Evolutionary conservation across 2,888 invertebrate species (phyloP), one percentile per base, ranked within the genome.

Genomic region (Camponotus fellah): DNA sequence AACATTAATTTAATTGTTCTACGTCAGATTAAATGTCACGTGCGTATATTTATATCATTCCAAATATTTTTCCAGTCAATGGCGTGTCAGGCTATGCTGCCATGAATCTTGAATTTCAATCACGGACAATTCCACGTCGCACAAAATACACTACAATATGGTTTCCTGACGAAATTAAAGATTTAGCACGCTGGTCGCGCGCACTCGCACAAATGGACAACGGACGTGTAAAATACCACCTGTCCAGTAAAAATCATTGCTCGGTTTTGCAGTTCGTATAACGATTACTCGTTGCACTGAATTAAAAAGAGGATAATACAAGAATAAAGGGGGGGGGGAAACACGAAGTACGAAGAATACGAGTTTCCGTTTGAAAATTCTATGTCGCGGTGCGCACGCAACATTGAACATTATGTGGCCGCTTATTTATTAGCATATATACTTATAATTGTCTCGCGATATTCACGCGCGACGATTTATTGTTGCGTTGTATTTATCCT

Each of bases 221-320:
- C 43, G 79, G 66, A 37, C 69, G 72, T 84, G 86, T 89, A 90
- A 90, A 92, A 90, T 91, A 88, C 87, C 64, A 84, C 82, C 80
- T 86, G 89, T 88, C 89, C 86, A 69, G 85, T 90, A 88, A 91
- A 92, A 92, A 89, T 92, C 83, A 91, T 90, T 91, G 89, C 88
- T 85, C 83, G 87, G 87, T 89, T 88, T 86, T 82, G 76, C 88
- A 56, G 86, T 68, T 83, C 74, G 84, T 85, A 77, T 83, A 84
- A 82, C 87, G 75, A 85, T 81, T 82, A 82, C 82, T 68, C 82
- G 84, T 75, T 62, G 82, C 65, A 68, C 72, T 65, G 82, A 84
- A 85, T 89, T 84, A 85, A 89, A 86, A 85, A 65, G 65, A 58
- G 72, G 26, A 26, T n/a, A 37, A 8, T 8, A n/a, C 17, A 53